These are phyloP conservation scores for Menidia beryllina DNA, from an alignment of 2,113 vertebrate species.

Conservation along the genomic window DNA sequence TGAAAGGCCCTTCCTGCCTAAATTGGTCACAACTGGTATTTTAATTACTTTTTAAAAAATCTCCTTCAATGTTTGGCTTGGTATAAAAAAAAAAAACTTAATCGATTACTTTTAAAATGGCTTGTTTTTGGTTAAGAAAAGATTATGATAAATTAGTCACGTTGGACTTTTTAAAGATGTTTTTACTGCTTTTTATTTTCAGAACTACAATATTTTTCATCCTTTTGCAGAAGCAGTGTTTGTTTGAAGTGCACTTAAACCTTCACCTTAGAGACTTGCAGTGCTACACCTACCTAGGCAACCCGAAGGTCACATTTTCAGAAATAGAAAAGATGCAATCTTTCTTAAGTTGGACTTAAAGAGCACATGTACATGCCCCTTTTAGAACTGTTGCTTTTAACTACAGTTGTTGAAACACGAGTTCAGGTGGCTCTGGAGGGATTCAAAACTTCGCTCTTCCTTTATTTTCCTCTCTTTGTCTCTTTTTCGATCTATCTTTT, in stretches of 20 bases:
- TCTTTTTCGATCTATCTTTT: conserved; percentile 29
- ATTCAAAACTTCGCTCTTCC: conserved; percentile 42
- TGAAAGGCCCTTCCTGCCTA: no score
- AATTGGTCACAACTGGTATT: no score
- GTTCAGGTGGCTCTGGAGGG: conserved; percentile 47
- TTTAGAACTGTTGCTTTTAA: conserved; percentile 62
- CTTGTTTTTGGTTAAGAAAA: neutral
- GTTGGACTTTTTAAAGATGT: no score
- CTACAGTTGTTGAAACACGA: conserved; percentile 43
- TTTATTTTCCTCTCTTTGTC: conserved; percentile 1
- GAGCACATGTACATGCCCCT: conserved; percentile 52
- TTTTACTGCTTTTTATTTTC: conserved; percentile 50
- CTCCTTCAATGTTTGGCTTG: no score
- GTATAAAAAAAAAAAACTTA: no score
- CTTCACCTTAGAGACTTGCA: conserved; percentile 65
- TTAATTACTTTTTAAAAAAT: no score
- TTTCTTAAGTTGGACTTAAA: conserved; percentile 55
- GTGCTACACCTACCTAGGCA: conserved; percentile 70
- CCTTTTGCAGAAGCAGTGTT: conserved; percentile 42
- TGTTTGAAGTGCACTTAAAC: conserved; percentile 61
- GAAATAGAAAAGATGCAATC: conserved; percentile 62
- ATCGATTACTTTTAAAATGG: neutral
- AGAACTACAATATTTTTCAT: conserved; percentile 35
- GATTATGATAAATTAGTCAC: neutral
- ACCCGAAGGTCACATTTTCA: conserved; percentile 64